Conservation (phyloP, 2,797 vertebrate species). For the Psittacula derbiana region DNA sequence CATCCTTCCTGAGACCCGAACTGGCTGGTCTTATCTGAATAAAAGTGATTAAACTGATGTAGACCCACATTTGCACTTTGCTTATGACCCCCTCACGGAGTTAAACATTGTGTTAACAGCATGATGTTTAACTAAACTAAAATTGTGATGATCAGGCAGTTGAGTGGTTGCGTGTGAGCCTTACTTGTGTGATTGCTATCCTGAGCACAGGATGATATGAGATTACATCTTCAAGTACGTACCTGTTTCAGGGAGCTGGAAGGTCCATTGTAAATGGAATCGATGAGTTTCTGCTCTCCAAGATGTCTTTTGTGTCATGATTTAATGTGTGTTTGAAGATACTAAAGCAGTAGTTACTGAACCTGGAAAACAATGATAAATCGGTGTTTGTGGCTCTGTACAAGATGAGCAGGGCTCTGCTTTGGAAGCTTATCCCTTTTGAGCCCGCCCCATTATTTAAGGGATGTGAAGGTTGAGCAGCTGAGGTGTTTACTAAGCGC, state of each 20-base stretch:
- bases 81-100: neutral
- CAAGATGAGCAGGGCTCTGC: neutral
- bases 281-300: neutral
- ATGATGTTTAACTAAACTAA: neutral
- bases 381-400: neutral
- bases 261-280: neutral
- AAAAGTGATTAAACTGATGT: neutral
- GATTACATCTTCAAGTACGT: neutral
- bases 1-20: neutral
- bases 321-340: neutral
- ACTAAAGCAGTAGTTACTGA: neutral
- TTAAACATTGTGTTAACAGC: neutral
- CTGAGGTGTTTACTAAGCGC: neutral
- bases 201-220: neutral
- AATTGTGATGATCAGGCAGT: neutral
- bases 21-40: neutral
- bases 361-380: neutral
- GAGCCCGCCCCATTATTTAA: neutral
- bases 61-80: neutral
- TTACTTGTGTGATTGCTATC: neutral
- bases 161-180: accelerated
- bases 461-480: neutral
- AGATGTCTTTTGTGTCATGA: neutral
- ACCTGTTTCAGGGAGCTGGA: neutral
- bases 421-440: neutral